These are phyloP conservation scores for Menura novaehollandiae DNA, from an alignment of 2,113 vertebrate species.

Conservation along the genomic window DNA sequence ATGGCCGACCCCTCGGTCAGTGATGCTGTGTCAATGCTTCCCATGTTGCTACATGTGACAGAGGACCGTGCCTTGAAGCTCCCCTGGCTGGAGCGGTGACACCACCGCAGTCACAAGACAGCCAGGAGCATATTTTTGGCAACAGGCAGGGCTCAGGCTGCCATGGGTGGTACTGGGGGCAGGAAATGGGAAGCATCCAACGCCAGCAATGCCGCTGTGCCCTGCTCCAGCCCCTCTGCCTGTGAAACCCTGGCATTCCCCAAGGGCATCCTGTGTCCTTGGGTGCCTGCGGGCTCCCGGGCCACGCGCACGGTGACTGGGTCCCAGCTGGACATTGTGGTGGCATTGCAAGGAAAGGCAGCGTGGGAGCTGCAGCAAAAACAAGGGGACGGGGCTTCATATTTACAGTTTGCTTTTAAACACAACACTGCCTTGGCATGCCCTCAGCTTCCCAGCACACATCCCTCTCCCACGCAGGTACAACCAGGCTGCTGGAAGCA, in stretches of 20 bases:
- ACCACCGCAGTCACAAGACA: not conserved
- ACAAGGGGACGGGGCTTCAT: not conserved
- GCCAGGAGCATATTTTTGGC: not conserved
- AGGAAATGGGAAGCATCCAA: not conserved
- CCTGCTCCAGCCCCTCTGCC: not conserved
- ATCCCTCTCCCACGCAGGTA: not conserved
- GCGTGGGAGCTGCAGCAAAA: not conserved
- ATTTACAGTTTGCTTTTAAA: not conserved
- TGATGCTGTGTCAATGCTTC: not conserved
- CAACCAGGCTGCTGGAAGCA: not conserved
- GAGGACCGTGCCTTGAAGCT: not conserved
- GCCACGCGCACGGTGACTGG: fast-evolving
- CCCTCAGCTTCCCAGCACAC: not conserved
- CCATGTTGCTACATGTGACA: not conserved
- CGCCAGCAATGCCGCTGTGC: fast-evolving
- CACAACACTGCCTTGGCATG: not conserved
- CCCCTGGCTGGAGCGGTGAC: not conserved
- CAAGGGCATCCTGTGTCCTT: not conserved
- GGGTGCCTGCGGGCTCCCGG: fast-evolving
- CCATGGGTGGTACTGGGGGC: not conserved
- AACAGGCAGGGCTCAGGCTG: not conserved
- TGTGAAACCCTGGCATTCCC: not conserved
- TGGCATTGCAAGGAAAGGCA: not conserved
- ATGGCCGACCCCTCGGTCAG: fast-evolving
- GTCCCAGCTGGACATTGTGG: not conserved